Evolutionary conservation across 2,113 vertebrate species (phyloP).

Genomic region (Psilopogon haemacephalus): DNA sequence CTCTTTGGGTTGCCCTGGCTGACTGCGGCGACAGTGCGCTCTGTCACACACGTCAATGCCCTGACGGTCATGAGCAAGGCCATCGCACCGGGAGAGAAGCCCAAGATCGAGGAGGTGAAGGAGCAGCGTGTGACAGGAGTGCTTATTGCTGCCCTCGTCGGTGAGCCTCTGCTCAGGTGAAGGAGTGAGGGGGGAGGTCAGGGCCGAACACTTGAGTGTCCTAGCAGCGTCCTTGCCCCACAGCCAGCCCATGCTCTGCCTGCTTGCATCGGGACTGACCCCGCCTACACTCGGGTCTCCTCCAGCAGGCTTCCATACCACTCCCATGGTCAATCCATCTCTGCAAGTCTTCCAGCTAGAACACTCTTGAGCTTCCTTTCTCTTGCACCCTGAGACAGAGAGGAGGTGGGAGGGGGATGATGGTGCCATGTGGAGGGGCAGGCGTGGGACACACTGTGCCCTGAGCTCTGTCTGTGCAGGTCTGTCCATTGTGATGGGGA

Average conservation of each 20-base stretch:
- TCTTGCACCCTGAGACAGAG: neutral
- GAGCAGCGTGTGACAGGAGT: conserved; percentile 94
- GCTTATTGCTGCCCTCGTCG: conserved; percentile 89
- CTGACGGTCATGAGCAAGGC: conserved; percentile 97
- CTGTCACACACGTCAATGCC: conserved; percentile 94
- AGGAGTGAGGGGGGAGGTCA: neutral
- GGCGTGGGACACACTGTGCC: neutral
- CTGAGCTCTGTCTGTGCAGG: conserved; percentile 76
- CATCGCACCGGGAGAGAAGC: conserved; percentile 92
- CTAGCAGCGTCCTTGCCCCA: neutral
- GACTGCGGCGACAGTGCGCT: conserved; percentile 92
- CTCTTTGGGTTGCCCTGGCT: conserved; percentile 96
- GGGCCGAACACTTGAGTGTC: neutral
- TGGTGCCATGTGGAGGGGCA: neutral
- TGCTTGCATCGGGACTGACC: neutral
- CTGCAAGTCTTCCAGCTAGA: neutral
- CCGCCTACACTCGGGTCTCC: neutral
- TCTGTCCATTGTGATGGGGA: conserved; percentile 95
- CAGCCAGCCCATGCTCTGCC: neutral
- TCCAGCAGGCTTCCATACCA: neutral
- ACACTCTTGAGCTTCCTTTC: neutral
- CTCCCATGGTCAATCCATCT: neutral
- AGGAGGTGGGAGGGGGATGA: rapidly evolving
- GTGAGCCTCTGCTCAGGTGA: conserved; percentile 75
- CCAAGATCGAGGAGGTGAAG: conserved; percentile 94